Evolutionary conservation across 2,888 invertebrate species (phyloP), one percentile per base, ranked within the genome.

Genomic region (Ochropacha duplaris): DNA sequence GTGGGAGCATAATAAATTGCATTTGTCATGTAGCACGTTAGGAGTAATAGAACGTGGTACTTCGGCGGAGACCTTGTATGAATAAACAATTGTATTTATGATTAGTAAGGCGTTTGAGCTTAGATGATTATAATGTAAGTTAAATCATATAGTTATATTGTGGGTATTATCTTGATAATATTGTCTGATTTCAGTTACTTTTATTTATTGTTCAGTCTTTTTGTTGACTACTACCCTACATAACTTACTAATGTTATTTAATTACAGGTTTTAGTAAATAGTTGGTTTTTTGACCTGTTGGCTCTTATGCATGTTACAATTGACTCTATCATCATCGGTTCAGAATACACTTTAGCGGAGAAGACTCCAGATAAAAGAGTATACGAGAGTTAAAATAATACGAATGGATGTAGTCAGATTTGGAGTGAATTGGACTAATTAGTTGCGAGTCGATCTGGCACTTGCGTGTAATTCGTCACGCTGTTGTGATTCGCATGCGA

Each of bases 1-100:
- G 87, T 86, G 81, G 86, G 86, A 79, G 84, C 79, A 71, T 34
- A 77, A 79, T 78, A 81, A 83, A 85, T 84, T 83, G 77, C 83
- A 78, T 59, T 69, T 78, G 83, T 82, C 79, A 72, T 76, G 44
- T 44, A n/a, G 9, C 44, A 44, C 9, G 71, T 77, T 66, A 59
- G 64, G 65, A 70, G 64, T 72, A 78, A 86, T 79, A 70, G 73
- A 80, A 87, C 86, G 88, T 88, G 87, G 87, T 31, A 31, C 78
- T 83, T 80, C 80, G 81, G 79, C 64, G 76, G 64, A 77, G 86
- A 84, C 88, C 88, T 88, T 87, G 87, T 75, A 61, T 77, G 78
- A 78, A 83, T 82, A 83, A 83, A 78, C 79, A 76, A 87, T 88
- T 88, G 87, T 85, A 74, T 75, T 69, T 60, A 78, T 83, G 83